Percentiles rank a stretch among this genome's conserved stretches.
These are phyloP conservation scores for Ophion ellenae DNA, from an alignment of 2,888 invertebrate species.

Conservation along the genomic window DNA sequence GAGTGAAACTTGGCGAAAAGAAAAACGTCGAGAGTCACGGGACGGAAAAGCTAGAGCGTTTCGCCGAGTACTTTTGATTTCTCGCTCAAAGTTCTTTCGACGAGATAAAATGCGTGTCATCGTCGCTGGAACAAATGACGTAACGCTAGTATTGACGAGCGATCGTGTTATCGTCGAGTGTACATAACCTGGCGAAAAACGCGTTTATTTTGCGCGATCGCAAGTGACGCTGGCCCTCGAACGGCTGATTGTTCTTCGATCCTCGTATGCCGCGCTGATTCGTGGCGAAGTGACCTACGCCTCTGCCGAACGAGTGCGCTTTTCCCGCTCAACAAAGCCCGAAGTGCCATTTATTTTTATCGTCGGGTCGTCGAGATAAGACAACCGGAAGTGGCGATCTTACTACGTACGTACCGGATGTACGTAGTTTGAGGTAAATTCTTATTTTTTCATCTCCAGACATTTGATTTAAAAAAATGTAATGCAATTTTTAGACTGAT, in stretches of 20 bases:
- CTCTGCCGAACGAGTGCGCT: neutral
- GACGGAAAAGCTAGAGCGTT: neutral
- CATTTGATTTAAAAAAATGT: neutral
- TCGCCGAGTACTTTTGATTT: neutral
- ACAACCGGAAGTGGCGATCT: neutral
- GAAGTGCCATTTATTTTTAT: neutral
- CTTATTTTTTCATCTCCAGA: neutral
- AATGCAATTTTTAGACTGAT: neutral
- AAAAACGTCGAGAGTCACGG: neutral
- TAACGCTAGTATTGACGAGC: neutral
- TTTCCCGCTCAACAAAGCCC: neutral
- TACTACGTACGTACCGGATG: conserved; percentile 13
- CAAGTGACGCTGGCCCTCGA: neutral
- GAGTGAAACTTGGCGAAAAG: neutral
- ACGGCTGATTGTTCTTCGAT: conserved; percentile 22
- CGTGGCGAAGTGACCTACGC: neutral
- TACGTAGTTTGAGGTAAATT: conserved; percentile 47
- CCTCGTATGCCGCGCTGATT: conserved; percentile 1
- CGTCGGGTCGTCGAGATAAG: neutral
- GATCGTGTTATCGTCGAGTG: conserved; percentile 17
- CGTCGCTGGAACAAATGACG: neutral
- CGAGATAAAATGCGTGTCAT: neutral
- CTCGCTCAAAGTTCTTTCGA: neutral
- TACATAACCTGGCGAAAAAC: conserved; percentile 40
- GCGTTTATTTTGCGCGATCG: conserved; percentile 7